These are phyloP conservation scores for Pteronotus mesoamericanus DNA, from an alignment of 2,797 vertebrate genomes.

Conservation along the genomic window DNA sequence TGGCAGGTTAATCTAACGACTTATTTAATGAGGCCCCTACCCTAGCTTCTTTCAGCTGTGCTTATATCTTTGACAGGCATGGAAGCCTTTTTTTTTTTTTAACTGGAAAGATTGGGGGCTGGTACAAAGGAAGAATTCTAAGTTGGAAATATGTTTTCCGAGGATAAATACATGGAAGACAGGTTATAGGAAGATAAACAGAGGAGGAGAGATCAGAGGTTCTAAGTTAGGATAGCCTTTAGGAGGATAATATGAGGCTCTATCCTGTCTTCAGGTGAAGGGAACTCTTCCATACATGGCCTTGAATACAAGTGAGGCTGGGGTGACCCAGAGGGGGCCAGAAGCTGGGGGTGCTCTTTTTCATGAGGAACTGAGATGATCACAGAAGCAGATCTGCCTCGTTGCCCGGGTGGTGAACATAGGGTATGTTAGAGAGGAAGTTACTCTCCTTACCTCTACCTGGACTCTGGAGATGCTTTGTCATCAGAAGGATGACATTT, in stretches of 20 bases:
- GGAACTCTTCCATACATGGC: background rate
- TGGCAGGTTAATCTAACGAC: background rate
- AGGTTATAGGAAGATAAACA: background rate
- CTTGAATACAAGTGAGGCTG: background rate
- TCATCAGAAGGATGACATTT: background rate
- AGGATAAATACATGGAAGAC: background rate
- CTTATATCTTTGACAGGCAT: background rate
- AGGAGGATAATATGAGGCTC: background rate
- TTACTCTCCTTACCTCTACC: background rate
- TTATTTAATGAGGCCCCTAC: background rate
- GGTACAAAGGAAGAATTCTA: background rate
- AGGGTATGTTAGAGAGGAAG: background rate
- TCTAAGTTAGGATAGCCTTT: background rate
- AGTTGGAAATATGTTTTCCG: background rate
- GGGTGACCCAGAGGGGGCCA: background rate
- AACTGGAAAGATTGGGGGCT: background rate
- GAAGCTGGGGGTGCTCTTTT: background rate
- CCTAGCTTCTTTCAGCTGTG: background rate
- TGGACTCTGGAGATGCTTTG: background rate
- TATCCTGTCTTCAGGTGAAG: accelerated
- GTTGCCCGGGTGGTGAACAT: accelerated
- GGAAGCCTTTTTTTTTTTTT: background rate
- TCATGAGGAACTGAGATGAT: background rate
- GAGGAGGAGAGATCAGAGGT: background rate
- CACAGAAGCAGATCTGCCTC: background rate